Evolutionary conservation across 2,797 vertebrate species (phyloP).

Genomic region (Leptatherina wallacei): DNA sequence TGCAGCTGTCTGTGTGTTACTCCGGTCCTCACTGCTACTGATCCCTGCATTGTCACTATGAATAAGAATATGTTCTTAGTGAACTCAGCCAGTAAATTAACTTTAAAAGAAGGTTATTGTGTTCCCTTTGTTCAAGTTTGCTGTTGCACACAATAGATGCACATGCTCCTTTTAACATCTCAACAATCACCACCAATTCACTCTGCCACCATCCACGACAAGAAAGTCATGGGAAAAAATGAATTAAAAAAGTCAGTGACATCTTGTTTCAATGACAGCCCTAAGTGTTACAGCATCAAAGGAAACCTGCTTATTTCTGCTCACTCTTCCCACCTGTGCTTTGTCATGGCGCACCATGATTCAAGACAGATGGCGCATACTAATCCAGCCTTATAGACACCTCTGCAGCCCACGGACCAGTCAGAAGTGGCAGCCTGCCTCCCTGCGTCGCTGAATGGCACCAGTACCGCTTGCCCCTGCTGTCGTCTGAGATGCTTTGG

Average conservation of each 20-base stretch:
- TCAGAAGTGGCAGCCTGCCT: constrained; percentile 68
- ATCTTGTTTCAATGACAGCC: constrained; percentile 56
- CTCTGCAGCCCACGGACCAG: constrained; percentile 49
- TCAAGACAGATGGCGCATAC: constrained; percentile 65
- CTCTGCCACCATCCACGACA: not conserved
- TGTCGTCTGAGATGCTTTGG: constrained; percentile 35
- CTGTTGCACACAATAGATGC: constrained; percentile 43
- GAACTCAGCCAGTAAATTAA: constrained; percentile 74
- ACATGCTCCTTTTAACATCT: constrained; percentile 44
- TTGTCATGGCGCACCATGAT: constrained; percentile 63
- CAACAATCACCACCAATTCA: constrained; percentile 19
- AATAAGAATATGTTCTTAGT: constrained; percentile 71
- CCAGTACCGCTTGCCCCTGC: constrained; percentile 57
- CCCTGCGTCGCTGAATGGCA: constrained; percentile 52
- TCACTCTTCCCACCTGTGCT: constrained; percentile 70
- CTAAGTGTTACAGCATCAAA: constrained; percentile 58
- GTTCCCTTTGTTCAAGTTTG: constrained; percentile 52
- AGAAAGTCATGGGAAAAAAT: not conserved
- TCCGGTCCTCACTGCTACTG: constrained; percentile 45
- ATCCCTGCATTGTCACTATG: constrained; percentile 58
- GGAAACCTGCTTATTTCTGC: constrained; percentile 52
- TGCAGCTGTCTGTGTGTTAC: constrained; percentile 20
- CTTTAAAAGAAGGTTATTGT: constrained; percentile 57
- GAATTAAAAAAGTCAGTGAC: constrained; percentile 39
- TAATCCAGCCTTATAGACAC: constrained; percentile 52